Evolutionary conservation across 2,113 vertebrate species (phyloP), one percentile per base, ranked within the genome.

Genomic region (Phaetusa simplex): DNA sequence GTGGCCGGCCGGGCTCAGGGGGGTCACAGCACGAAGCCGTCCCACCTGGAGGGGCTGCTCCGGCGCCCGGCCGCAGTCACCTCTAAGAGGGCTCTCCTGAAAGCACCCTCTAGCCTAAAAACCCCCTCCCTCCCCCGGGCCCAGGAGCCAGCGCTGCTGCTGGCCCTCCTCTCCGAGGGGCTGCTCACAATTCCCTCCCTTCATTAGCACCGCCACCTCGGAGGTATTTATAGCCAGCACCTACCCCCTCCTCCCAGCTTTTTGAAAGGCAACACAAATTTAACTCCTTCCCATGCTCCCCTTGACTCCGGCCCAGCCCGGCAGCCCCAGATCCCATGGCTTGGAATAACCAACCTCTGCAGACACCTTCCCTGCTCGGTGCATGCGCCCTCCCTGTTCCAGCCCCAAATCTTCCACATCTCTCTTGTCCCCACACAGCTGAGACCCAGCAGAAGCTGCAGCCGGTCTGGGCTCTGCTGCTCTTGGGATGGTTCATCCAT

Each of bases 201-300:
- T 96, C 96, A 94, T 97, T 97, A 97, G 93, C 90, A 12, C 73
- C 1, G 73, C 70, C 96, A 92, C 92, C 93, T 82, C 69, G 0
- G 18, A 66, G 90, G 85, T 97, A 97, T 97, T 97, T 95, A 97
- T 95, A 97, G 94, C 52, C 58, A 27, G 36, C 59, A 66, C 56
- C 65, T n/a, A 3, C 52, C 72, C 92, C 65, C 82, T 89, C 65
- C 84, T 70, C 42, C 61, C 4, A 0, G 30, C 30, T 84, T 77
- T 24, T 21, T 4, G 6, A 13, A 73, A 81, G 66, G 45, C 85
- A 83, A 67, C 56, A 59, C 29, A 9, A 13, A 5, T 64, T 90
- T 59, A 95, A 82, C 73, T 52, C 77, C 58, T 94, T 67, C 79
- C 47, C 8, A 0, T n/a, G 40, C 45, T 85, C 55, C 32, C 61